These are phyloP conservation scores for Osmoderma eremita DNA, from an alignment of 2,888 invertebrate genomes.

Conservation along the genomic window DNA sequence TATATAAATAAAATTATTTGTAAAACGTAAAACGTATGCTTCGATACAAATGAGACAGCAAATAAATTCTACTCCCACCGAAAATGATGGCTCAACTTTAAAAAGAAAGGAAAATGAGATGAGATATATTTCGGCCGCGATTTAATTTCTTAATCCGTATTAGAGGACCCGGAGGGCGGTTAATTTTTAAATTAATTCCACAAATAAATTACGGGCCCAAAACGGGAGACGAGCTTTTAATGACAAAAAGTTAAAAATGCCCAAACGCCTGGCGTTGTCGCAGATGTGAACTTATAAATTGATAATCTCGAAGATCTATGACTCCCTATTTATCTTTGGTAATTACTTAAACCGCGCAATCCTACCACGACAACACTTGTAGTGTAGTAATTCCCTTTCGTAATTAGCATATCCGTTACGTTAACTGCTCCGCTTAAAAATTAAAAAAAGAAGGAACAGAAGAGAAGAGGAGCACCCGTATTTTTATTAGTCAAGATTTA, in stretches of 20 bases:
- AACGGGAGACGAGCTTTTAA: constrained; percentile 61
- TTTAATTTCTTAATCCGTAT: constrained; percentile 53
- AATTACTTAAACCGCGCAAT: constrained; percentile 55
- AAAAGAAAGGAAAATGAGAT: constrained; percentile 27
- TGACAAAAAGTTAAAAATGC: constrained; percentile 62
- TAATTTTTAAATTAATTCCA: constrained; percentile 63
- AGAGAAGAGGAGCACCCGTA: too few relatives aligned
- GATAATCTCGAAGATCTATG: constrained; percentile 63
- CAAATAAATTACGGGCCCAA: constrained; percentile 58
- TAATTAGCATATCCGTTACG: constrained; percentile 32
- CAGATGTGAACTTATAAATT: constrained; percentile 63
- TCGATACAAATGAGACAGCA: too few relatives aligned
- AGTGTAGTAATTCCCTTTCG: constrained; percentile 24
- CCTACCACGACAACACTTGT: constrained; percentile 17
- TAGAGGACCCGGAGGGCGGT: constrained; percentile 47
- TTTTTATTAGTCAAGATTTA: too few relatives aligned
- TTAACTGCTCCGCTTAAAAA: too few relatives aligned
- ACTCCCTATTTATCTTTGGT: constrained; percentile 57
- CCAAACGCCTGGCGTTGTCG: constrained; percentile 56
- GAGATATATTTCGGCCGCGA: constrained; percentile 43
- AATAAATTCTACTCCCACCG: too few relatives aligned
- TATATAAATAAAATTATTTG: too few relatives aligned
- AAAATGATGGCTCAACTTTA: constrained; percentile 3
- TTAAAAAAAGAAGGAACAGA: too few relatives aligned
- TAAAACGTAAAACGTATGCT: too few relatives aligned